A percentile compares a stretch with the other conserved stretches of the same genome.
Conservation (phyloP, 2,797 vertebrate species). For the Orientallactaga sibirica region DNA sequence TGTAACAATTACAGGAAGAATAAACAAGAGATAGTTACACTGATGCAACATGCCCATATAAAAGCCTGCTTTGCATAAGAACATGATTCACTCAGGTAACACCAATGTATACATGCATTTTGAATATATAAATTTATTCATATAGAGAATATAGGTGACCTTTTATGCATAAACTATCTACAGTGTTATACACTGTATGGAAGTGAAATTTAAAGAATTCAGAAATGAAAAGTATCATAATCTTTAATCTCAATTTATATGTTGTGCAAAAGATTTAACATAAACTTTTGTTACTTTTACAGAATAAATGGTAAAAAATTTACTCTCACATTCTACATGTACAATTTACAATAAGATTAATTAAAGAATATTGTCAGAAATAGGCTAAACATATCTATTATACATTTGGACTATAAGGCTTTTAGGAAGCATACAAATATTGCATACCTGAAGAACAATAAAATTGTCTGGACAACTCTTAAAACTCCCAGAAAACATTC, state of each 20-base stretch:
- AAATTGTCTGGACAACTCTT: background rate
- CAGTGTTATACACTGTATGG: background rate
- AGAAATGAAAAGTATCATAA: background rate
- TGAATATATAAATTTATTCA: background rate
- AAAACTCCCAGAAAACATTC: conserved; percentile 14
- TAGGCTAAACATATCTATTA: background rate
- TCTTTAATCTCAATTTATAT: background rate
- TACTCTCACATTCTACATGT: background rate
- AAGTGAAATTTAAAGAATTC: background rate
- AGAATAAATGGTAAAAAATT: background rate
- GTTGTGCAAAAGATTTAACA: background rate
- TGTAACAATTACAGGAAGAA: no score
- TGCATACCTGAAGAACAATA: background rate
- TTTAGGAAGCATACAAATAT: background rate
- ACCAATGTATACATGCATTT: background rate
- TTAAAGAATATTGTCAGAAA: conserved; percentile 9
- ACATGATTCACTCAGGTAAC: background rate
- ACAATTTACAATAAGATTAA: background rate
- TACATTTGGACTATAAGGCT: conserved; percentile 14
- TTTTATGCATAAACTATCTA: no score
- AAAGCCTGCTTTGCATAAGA: background rate
- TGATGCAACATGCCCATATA: background rate
- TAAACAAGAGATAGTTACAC: no score
- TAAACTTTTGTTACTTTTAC: conserved; percentile 16
- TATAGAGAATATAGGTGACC: background rate